These are phyloP conservation scores for Leistus spinibarbis DNA, from an alignment of 2,888 invertebrate species.

Conservation along the genomic window DNA sequence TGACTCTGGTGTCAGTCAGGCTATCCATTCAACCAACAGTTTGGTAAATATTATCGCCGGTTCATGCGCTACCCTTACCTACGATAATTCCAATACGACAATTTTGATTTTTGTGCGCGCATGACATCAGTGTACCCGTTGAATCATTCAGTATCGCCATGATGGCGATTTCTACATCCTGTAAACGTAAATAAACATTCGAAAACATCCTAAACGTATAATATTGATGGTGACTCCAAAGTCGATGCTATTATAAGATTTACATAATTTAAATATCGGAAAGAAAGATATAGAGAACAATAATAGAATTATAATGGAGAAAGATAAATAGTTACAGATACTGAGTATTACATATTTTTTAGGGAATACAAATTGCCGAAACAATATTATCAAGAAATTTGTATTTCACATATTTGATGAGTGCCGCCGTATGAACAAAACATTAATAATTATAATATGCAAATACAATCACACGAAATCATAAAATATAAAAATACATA, in stretches of 20 bases:
- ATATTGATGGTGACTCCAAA: background rate
- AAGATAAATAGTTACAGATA: background rate
- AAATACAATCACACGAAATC: too few species aligned
- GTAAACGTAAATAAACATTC: conserved; percentile 53
- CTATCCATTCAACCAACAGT: background rate
- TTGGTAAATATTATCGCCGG: background rate
- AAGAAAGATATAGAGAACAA: too few species aligned
- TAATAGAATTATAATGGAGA: background rate
- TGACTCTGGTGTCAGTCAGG: conserved; percentile 18
- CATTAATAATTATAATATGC: too few species aligned
- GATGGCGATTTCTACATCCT: conserved; percentile 83
- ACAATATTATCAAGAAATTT: background rate
- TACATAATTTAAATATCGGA: too few species aligned
- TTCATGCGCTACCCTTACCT: conserved; percentile 60
- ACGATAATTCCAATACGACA: conserved; percentile 84
- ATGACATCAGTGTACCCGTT: conserved; percentile 91
- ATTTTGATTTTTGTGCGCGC: conserved; percentile 79
- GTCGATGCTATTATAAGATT: background rate
- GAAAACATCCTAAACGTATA: background rate
- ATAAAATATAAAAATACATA: too few species aligned
- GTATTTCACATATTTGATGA: background rate
- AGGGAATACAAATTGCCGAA: background rate
- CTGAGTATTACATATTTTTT: too few species aligned
- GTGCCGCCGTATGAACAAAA: background rate
- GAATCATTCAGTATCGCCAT: conserved; percentile 94